Conservation (phyloP, 2,113 vertebrate genomes). For the Actenoides hombroni region DNA sequence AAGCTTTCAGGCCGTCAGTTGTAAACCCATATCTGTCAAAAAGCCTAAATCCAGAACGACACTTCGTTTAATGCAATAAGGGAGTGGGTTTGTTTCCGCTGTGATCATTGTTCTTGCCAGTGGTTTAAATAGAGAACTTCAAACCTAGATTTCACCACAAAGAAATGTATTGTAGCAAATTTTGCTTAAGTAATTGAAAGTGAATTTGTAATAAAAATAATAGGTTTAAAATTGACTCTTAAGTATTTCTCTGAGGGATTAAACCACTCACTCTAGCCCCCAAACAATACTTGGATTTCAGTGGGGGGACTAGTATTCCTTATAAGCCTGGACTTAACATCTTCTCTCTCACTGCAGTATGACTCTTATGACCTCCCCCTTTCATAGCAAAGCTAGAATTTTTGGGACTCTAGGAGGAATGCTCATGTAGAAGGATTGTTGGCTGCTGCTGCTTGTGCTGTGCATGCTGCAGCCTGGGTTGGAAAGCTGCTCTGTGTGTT, state of each 20-base stretch:
- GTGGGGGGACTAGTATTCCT: neutral
- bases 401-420: rapidly evolving
- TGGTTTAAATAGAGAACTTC: neutral
- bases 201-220: neutral
- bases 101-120: neutral
- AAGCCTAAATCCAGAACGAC: neutral
- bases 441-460: rapidly evolving
- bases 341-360: neutral
- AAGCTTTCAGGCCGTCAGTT: neutral
- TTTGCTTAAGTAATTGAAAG: neutral
- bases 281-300: neutral
- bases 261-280: neutral
- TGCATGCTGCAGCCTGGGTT: neutral
- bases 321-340: neutral
- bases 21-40: neutral
- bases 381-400: neutral
- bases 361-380: neutral
- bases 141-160: neutral
- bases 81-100: neutral
- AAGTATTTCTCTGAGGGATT: neutral
- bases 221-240: neutral
- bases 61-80: neutral
- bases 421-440: neutral
- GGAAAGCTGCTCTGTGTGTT: neutral
- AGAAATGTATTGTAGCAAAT: neutral